Evolutionary conservation across 35 echinoderm and acorn worm species (phyloP).

Genomic region (Hemicentrotus pulcherrimus): DNA sequence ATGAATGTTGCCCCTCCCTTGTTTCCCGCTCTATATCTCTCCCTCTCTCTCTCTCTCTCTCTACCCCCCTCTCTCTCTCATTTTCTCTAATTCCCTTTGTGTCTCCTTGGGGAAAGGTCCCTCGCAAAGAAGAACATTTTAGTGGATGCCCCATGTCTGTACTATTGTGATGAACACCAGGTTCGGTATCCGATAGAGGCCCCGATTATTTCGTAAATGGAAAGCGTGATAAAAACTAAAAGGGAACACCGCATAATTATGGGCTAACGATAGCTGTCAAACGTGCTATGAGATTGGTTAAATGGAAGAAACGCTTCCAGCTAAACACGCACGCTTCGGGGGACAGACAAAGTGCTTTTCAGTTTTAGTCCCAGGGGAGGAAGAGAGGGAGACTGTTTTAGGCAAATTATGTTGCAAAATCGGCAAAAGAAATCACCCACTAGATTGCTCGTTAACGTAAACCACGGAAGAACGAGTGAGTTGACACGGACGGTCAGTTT

Average conservation of each 20-base stretch:
- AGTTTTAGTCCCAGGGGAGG: background rate
- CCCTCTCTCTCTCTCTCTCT: too few species aligned
- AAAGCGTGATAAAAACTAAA: background rate
- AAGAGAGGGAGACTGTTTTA: too few species aligned
- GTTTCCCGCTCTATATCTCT: too few species aligned
- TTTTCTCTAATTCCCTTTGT: background rate
- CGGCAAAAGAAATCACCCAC: too few species aligned
- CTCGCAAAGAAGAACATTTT: background rate
- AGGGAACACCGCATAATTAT: background rate
- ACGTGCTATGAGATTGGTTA: background rate
- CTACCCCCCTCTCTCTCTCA: background rate
- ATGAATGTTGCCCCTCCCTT: too few species aligned
- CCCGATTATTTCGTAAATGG: background rate
- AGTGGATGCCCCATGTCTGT: background rate
- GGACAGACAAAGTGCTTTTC: background rate
- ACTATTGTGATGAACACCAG: background rate
- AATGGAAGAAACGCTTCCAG: background rate
- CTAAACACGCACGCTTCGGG: background rate
- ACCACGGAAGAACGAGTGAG: too few species aligned
- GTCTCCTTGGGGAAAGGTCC: background rate
- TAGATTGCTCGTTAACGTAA: too few species aligned
- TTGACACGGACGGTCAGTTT: too few species aligned
- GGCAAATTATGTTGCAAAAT: too few species aligned
- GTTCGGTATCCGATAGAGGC: background rate
- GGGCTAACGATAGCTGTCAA: background rate